Evolutionary conservation across 2,113 vertebrate genomes (phyloP), one percentile per base, ranked within the genome.

Genomic region (Tricholaema leucomelas): DNA sequence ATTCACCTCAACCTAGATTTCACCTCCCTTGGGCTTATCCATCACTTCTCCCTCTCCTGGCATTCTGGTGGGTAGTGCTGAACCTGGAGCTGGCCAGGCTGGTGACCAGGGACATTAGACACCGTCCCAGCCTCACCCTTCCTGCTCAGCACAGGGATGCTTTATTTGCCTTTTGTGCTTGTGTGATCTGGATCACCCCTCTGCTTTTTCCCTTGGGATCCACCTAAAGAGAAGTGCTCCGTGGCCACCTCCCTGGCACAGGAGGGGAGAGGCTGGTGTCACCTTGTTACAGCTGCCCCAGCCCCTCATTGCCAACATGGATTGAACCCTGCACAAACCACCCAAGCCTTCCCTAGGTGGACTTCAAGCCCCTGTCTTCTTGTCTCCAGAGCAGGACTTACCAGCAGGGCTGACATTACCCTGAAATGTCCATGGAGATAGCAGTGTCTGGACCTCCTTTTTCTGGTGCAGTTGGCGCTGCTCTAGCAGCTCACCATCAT

Each of bases 191-290:
- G 87, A 67, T 59, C 36, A 92, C 8, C 30, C 50, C 23, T 56
- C 11, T 20, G 8, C 10, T 33, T 85, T 73, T 88, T 71, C 69
- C 50, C 40, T 25, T 2, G 12, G 64, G 73, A 83, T 71, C 25
- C 56, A 50, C 46, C 25, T 70, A n/a, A 60, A 65, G 19, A 36
- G 70, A 52, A 36, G 28, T 12, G 19, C 46, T 33, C 36, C 81
- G 21, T 0, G 1, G 76, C 46, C 81, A 69, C 16, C 6, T 4
- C 33, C 0, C 0, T 5, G 9, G 15, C 35, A 8, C 7, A 13
- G 28, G n/a, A 46, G 2, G 17, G 50, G 40, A 72, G 74, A 79
- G 3, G 15, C 27, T 48, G 38, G 44, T 84, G 59, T 10, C 70
- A 65, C 44, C 20, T 38, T 23, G 3, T 18, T 17, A 7, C 10